These are phyloP conservation scores for Cryptotis parvus DNA, from an alignment of 2,113 vertebrate genomes.

Conservation along the genomic window DNA sequence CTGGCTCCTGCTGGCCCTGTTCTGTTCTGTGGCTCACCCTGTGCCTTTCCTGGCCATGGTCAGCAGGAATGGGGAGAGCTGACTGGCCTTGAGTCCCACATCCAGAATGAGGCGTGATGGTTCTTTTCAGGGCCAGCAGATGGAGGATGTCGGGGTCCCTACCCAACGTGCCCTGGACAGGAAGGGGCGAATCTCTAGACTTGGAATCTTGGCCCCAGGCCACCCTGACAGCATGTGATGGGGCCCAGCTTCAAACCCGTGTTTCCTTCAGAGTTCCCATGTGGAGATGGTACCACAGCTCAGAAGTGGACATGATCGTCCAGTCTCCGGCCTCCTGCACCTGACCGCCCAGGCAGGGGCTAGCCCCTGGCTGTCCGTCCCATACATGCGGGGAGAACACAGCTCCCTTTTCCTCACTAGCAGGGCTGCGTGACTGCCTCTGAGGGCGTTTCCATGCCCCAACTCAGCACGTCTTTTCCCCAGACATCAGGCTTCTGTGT, in stretches of 20 bases:
- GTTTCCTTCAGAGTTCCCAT: background rate
- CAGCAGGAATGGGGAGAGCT: background rate
- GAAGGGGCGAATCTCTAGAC: background rate
- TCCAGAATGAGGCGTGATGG: background rate
- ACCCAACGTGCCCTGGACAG: background rate
- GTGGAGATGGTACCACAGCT: rapidly evolving
- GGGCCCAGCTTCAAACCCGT: background rate
- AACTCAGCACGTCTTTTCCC: conserved; percentile 3
- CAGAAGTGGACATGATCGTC: background rate
- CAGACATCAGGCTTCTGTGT: conserved; percentile 55
- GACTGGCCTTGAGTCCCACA: background rate
- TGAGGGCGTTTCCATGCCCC: conserved; percentile 11
- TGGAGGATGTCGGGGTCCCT: background rate
- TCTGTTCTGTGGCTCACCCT: no score
- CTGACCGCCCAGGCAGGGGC: background rate
- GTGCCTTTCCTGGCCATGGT: background rate
- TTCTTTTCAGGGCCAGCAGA: background rate
- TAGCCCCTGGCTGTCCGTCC: background rate
- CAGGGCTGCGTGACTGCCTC: background rate
- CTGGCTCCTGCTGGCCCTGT: background rate
- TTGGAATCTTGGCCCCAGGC: background rate
- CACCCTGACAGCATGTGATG: background rate
- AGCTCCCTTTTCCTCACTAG: background rate
- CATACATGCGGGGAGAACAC: background rate
- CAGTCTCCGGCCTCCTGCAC: background rate